These are phyloP conservation scores for Phylloscopus trochiloides DNA, from an alignment of 2,113 vertebrate species.

Conservation along the genomic window DNA sequence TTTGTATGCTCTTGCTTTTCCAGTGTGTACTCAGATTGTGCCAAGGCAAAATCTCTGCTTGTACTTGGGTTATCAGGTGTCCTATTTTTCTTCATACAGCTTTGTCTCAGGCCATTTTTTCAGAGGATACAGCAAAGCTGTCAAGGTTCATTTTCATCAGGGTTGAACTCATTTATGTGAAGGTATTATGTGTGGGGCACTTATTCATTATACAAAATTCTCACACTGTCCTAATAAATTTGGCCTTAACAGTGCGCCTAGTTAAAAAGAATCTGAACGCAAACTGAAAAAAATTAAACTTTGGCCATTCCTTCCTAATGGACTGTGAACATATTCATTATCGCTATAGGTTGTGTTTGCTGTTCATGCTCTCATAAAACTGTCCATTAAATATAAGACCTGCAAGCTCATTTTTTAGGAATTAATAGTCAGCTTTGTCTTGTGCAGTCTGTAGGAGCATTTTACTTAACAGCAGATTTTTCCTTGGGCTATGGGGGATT, in stretches of 20 bases:
- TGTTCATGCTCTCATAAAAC: neutral
- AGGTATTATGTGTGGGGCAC: neutral
- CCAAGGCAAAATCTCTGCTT: neutral
- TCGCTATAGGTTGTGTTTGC: neutral
- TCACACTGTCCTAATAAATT: neutral
- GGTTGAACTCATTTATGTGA: neutral
- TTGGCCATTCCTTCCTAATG: neutral
- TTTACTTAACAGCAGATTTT: neutral
- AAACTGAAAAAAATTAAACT: neutral
- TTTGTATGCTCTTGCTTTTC: neutral
- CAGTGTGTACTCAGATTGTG: neutral
- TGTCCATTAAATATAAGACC: neutral
- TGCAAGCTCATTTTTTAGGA: neutral
- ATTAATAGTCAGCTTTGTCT: neutral
- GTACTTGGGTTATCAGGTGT: neutral
- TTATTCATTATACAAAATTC: neutral
- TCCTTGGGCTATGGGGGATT: neutral
- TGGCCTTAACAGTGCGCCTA: neutral
- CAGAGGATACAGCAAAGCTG: neutral
- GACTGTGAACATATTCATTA: neutral
- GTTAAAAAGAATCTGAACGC: neutral
- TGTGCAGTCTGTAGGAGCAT: neutral
- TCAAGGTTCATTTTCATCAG: slow-evolving; percentile 41
- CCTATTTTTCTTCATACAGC: neutral
- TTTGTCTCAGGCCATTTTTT: neutral